Evolutionary conservation across 2,888 invertebrate species (phyloP).

Genomic region (Drosophila birchii): DNA sequence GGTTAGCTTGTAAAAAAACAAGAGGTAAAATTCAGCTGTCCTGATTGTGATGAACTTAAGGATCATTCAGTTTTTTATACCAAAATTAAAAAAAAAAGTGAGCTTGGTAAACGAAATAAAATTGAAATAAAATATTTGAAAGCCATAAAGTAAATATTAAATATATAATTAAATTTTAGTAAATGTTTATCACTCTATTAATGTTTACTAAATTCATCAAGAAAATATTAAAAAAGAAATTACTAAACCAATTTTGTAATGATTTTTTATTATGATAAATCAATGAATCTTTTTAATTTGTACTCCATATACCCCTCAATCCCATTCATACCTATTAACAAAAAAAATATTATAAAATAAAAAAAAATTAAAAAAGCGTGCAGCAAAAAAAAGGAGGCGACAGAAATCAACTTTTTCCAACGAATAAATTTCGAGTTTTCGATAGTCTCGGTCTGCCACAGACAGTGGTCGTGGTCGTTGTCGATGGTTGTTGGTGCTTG

Average conservation of each 20-base stretch:
- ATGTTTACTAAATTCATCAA: neutral
- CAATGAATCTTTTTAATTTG: neutral
- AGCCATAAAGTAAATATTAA: too few species aligned
- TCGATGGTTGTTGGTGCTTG: slow-evolving; percentile 25
- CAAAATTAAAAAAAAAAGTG: neutral
- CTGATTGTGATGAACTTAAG: neutral
- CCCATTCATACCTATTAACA: slow-evolving; percentile 7
- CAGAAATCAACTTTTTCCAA: slow-evolving; percentile 78
- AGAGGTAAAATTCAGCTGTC: neutral
- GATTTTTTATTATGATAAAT: too few species aligned
- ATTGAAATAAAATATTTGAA: neutral
- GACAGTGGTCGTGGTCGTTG: slow-evolving; percentile 67
- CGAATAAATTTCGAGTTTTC: slow-evolving; percentile 81
- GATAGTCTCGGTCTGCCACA: slow-evolving; percentile 80
- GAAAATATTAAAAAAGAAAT: too few species aligned
- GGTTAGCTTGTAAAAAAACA: slow-evolving; percentile 3
- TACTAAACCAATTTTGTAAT: too few species aligned
- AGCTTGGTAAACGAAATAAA: neutral
- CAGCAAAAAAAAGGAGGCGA: slow-evolving; percentile 42
- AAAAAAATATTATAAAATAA: slow-evolving; percentile 33
- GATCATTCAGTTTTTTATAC: neutral
- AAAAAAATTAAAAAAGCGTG: slow-evolving; percentile 41
- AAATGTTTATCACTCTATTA: neutral
- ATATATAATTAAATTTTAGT: neutral
- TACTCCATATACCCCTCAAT: slow-evolving; percentile 19